A percentile compares a stretch with the other conserved stretches of the same genome.
phyloP scores from a whole-genome alignment of 2,888 invertebrate species.

The Gortyna flavago region DNA sequence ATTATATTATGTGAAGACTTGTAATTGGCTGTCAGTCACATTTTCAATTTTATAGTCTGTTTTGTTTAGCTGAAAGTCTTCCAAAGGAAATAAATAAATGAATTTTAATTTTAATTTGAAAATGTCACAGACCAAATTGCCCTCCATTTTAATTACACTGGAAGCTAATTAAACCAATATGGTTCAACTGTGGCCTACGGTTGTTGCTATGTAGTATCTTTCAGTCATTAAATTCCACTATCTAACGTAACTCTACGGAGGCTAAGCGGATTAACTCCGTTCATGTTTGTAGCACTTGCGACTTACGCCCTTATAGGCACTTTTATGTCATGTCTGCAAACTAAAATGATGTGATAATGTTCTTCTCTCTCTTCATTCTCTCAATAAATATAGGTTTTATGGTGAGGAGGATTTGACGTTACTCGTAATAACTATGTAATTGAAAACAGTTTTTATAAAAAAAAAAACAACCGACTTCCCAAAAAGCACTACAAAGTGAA shows the following conservation, averaged over 20 bases:
- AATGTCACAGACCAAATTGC: too few relatives aligned
- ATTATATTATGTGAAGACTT: background rate
- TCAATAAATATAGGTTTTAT: background rate
- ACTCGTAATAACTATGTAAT: background rate
- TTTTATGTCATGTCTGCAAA: background rate
- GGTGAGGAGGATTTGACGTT: background rate
- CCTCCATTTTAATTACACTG: too few relatives aligned
- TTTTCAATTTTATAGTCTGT: background rate
- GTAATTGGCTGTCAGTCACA: background rate
- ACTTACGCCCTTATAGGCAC: background rate
- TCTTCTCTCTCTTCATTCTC: background rate
- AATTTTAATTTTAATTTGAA: too few relatives aligned
- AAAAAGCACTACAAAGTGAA: too few relatives aligned
- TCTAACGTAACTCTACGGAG: background rate
- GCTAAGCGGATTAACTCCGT: constrained; percentile 13
- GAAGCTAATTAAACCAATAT: too few relatives aligned
- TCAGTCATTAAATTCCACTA: too few relatives aligned
- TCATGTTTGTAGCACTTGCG: background rate
- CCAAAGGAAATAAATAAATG: background rate
- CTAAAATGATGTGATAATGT: background rate
- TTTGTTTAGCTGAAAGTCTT: background rate
- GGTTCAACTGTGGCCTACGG: too few relatives aligned
- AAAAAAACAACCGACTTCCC: too few relatives aligned
- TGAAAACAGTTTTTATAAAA: too few relatives aligned
- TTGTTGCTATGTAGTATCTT: too few relatives aligned